Conservation (phyloP, 2,888 invertebrate species). For the Lasioglossum oenotherae region DNA sequence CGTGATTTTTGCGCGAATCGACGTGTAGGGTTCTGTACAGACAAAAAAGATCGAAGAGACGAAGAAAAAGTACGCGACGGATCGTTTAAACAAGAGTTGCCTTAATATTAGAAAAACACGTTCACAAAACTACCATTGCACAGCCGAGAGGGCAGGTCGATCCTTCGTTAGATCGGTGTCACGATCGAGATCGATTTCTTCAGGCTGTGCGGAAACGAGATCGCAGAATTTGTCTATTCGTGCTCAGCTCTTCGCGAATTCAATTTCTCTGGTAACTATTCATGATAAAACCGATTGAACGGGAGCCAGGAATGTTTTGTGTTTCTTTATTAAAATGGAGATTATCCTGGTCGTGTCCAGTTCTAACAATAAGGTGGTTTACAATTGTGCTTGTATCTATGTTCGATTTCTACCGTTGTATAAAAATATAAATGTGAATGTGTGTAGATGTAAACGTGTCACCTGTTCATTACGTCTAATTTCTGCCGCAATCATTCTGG, state of each 20-base stretch:
- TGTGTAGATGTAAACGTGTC: neutral
- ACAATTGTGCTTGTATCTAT: conserved; percentile 6
- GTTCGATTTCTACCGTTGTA: conserved; percentile 19
- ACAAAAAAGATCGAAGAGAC: neutral
- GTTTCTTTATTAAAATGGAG: neutral
- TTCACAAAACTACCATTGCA: neutral
- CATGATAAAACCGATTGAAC: neutral
- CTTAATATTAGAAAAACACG: conserved; percentile 75
- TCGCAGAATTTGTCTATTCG: neutral
- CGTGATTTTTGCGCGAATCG: neutral
- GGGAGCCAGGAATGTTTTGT: neutral
- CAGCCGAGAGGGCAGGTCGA: neutral
- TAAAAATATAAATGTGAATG: conserved; percentile 49
- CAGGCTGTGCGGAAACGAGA: neutral
- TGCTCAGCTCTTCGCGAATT: conserved; percentile 26
- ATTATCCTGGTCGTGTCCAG: neutral
- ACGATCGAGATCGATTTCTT: neutral
- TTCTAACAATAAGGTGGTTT: neutral
- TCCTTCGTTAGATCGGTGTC: neutral
- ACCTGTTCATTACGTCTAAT: neutral
- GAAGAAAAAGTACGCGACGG: conserved; percentile 18
- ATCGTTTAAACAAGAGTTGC: conserved; percentile 77
- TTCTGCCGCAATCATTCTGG: neutral
- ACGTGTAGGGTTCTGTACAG: neutral
- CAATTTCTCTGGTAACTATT: neutral